Evolutionary conservation across 2,113 vertebrate genomes (phyloP).

Genomic region (Pachypanchax playfairii): DNA sequence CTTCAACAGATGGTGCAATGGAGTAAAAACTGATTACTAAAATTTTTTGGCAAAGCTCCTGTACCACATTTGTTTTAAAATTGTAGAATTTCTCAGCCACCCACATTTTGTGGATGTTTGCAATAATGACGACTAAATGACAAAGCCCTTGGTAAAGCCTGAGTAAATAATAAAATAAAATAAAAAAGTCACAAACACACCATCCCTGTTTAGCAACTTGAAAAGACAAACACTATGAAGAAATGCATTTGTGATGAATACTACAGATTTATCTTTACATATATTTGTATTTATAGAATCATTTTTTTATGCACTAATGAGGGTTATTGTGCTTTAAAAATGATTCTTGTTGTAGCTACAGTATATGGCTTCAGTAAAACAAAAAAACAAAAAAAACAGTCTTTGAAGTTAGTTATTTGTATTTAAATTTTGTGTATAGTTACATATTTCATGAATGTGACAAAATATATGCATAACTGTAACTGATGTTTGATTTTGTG

Average conservation of each 20-base stretch:
- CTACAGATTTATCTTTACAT: background rate
- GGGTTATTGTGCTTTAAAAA: no score
- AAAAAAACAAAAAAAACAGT: no score
- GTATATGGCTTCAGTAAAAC: no score
- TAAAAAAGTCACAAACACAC: slow-evolving; percentile 24
- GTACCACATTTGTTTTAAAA: slow-evolving; percentile 29
- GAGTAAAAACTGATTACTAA: slow-evolving; percentile 53
- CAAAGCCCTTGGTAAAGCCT: slow-evolving; percentile 37
- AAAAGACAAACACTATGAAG: slow-evolving; percentile 18
- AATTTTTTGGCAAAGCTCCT: slow-evolving; percentile 53
- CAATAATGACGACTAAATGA: slow-evolving; percentile 31
- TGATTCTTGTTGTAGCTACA: no score
- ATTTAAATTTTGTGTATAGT: no score
- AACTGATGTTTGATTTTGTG: no score
- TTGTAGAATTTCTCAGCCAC: slow-evolving; percentile 30
- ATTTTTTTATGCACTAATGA: no score
- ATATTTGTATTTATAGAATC: no score
- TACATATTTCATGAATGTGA: no score
- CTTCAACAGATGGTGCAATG: slow-evolving; percentile 61
- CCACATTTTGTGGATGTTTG: slow-evolving; percentile 21
- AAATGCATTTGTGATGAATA: background rate
- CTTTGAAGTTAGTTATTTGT: no score
- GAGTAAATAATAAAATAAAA: slow-evolving; percentile 35
- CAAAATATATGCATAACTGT: no score
- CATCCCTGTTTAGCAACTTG: background rate